phyloP scores from a whole-genome alignment of 1,140 invertebrate species.

The Penaeus japonicus region DNA sequence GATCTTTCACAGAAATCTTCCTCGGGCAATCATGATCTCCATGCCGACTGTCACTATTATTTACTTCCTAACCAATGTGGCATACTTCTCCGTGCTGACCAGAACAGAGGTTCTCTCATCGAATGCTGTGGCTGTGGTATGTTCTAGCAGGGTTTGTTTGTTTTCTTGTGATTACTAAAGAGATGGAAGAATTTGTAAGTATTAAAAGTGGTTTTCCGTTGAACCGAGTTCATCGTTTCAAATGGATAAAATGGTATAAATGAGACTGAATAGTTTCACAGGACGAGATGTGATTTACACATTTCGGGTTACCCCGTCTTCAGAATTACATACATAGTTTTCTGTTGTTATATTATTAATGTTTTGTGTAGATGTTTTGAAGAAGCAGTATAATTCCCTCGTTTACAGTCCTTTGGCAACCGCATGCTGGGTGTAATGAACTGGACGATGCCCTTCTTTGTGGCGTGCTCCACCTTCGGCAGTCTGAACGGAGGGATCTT shows the following conservation, averaged over 20 bases:
- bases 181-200: too few relatives aligned
- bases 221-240: too few relatives aligned
- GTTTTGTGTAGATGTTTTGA: not conserved
- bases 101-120: constrained; percentile 82
- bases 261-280: too few relatives aligned
- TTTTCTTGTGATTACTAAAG: not conserved
- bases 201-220: too few relatives aligned
- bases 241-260: not conserved
- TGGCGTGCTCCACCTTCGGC: constrained; percentile 85
- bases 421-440: constrained; percentile 75
- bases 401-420: constrained; percentile 81
- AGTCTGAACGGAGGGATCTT: constrained; percentile 89
- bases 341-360: constrained; percentile 8
- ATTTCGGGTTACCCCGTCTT: too few relatives aligned
- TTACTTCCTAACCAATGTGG: constrained; percentile 91
- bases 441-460: constrained; percentile 84
- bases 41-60: constrained; percentile 88
- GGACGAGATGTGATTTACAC: too few relatives aligned
- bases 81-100: constrained; percentile 90
- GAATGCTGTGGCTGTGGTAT: constrained; percentile 93
- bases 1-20: constrained; percentile 79
- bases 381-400: not conserved
- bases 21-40: constrained; percentile 92
- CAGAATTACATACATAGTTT: too few relatives aligned
- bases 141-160: constrained; percentile 61